Evolutionary conservation across 1,140 invertebrate species (phyloP).

Genomic region (Eriosoma lanigerum): DNA sequence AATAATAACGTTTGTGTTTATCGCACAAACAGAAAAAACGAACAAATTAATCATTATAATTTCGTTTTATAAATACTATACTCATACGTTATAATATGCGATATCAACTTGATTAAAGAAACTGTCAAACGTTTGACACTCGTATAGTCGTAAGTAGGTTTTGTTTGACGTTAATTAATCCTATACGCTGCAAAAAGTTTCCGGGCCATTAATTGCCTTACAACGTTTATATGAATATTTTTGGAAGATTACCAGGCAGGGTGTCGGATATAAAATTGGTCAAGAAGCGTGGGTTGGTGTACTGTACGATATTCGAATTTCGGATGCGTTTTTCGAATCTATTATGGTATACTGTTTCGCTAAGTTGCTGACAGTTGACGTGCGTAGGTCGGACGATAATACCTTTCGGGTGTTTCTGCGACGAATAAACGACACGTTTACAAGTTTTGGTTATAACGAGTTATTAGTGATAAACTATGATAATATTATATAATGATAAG

Average conservation of each 20-base stretch:
- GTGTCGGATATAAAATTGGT: conserved; percentile 20
- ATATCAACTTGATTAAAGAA: conserved; percentile 23
- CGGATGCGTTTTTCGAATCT: conserved; percentile 21
- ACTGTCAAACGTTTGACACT: background rate
- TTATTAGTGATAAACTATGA: no score
- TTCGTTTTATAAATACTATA: background rate
- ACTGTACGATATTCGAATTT: background rate
- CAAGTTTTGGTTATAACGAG: no score
- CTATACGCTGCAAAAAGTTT: background rate
- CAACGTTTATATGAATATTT: conserved; percentile 21
- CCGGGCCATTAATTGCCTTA: background rate
- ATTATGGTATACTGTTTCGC: conserved; percentile 1
- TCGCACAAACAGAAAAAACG: no score
- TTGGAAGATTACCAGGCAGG: conserved; percentile 36
- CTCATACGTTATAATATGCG: background rate
- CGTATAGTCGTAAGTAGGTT: background rate
- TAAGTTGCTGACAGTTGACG: conserved; percentile 23
- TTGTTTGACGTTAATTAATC: conserved; percentile 29
- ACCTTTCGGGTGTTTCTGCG: no score
- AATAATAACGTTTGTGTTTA: no score
- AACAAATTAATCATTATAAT: background rate
- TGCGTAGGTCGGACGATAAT: conserved; percentile 4
- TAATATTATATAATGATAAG: no score
- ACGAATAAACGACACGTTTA: no score
- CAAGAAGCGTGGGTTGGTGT: conserved; percentile 4